Evolutionary conservation across 2,888 invertebrate genomes (phyloP).

Genomic region (Lasioglossum figueresi): DNA sequence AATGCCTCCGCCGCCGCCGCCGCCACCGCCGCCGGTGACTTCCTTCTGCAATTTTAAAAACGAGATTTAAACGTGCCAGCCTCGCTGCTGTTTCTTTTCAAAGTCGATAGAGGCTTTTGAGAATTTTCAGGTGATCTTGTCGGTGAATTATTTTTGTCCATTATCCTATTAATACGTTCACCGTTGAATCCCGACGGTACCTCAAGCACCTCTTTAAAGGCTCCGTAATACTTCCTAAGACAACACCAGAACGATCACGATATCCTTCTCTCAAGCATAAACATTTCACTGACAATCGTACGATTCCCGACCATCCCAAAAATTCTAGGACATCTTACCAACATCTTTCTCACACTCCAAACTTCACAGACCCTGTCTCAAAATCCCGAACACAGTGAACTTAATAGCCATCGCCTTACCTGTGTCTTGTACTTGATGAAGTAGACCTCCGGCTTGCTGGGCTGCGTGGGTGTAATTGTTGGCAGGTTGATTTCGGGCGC

Average conservation of each 20-base stretch:
- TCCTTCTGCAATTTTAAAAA: conserved; percentile 73
- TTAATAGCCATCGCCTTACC: conserved; percentile 70
- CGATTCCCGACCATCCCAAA: too few relatives aligned
- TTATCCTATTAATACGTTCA: too few relatives aligned
- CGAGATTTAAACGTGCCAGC: not conserved
- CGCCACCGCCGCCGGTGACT: conserved; percentile 64
- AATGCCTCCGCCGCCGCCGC: conserved; percentile 76
- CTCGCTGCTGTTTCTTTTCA: not conserved
- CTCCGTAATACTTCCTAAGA: too few relatives aligned
- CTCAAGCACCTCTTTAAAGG: too few relatives aligned
- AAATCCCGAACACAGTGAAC: not conserved
- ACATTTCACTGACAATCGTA: too few relatives aligned
- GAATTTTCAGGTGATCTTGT: not conserved
- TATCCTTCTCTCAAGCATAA: too few relatives aligned
- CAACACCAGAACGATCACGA: too few relatives aligned
- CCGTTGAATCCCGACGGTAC: too few relatives aligned
- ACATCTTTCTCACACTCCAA: too few relatives aligned
- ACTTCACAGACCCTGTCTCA: too few relatives aligned
- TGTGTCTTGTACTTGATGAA: conserved; percentile 94
- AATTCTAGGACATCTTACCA: too few relatives aligned
- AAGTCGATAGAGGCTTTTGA: not conserved
- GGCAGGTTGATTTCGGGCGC: conserved; percentile 92
- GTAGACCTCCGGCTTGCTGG: conserved; percentile 95
- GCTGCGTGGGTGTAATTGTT: conserved; percentile 91
- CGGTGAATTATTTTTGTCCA: not conserved